Base-by-base conservation (phyloP, 2,888 invertebrate species). In the Conistra vaccinii region DNA sequence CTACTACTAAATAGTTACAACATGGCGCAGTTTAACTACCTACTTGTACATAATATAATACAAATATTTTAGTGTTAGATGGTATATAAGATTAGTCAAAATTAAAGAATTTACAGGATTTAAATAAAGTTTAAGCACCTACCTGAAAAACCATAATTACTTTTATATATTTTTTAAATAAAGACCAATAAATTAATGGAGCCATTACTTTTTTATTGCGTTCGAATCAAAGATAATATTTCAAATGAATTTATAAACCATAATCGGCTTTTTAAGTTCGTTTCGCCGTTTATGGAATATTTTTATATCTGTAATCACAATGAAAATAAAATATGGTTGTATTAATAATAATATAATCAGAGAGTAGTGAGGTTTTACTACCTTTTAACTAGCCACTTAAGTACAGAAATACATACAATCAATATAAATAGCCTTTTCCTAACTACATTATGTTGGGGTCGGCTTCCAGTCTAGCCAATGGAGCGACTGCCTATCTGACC, bases 161-260 rank as follows among this genome's bases (percentile, higher is more conserved):
- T 57, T 71, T 67, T 61, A 60, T 70, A 57, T 73, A 53, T 61
- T 65, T 55, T 61, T 45, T 6, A 35, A 67, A 63, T 51, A 26
- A 53, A 71, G 45, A 55, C 57, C 67, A 62, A 77, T 76, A 80
- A 75, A 82, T 75, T 69, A 73, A 76, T 74, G 4, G n/a, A 58
- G 67, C 55, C 57, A 83, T 85, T 72, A 85, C 48, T 32, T 73
- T 85, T 82, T 76, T 76, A 85, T 23, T 60, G 72, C 85, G 12
- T 75, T 82, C 9, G 68, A 80, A 68, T 86, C 65, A 74, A 70
- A 75, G n/a, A 66, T 65, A 63, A 63, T 72, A 85, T 70, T 78
- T 84, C 61, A 78, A 68, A 78, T 35, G 65, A 76, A 71, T 80
- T 85, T 74, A 84, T 72, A 63, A 71, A 48, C 61, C 63, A 23